phyloP scores from a whole-genome alignment of 2,797 vertebrate genomes.

The Hylomyscus alleni region DNA sequence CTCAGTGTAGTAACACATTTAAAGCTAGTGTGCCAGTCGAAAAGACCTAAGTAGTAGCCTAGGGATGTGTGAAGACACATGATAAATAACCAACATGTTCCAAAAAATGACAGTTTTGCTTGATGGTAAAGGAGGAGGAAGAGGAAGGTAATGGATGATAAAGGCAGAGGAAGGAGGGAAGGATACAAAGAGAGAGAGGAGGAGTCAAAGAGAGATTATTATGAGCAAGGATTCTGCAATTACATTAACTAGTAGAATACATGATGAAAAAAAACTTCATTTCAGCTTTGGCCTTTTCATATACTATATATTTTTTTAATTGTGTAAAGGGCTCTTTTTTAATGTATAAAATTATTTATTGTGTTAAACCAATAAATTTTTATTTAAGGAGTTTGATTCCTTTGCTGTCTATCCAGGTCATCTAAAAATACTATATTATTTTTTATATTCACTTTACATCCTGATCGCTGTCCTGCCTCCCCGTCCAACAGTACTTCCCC shows the following conservation, averaged over 20 bases:
- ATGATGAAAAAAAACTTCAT: slow-evolving; percentile 40
- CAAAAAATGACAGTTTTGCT: slow-evolving; percentile 48
- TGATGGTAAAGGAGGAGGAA: background rate
- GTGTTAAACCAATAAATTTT: background rate
- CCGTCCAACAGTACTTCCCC: background rate
- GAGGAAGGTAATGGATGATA: background rate
- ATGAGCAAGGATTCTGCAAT: background rate
- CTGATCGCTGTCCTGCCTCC: background rate
- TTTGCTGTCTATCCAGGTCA: background rate
- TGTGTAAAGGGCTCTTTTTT: background rate
- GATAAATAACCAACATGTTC: slow-evolving; percentile 59
- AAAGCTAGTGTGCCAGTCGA: slow-evolving; percentile 52
- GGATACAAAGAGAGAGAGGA: background rate
- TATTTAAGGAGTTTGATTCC: background rate
- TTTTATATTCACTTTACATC: background rate
- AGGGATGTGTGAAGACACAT: slow-evolving; percentile 20
- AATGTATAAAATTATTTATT: background rate
- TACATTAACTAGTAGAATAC: slow-evolving; percentile 54
- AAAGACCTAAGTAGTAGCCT: slow-evolving; percentile 18
- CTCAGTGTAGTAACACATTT: slow-evolving; percentile 44
- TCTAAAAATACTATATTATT: background rate
- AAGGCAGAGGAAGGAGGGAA: background rate
- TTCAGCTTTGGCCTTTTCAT: slow-evolving; percentile 32
- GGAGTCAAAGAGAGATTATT: background rate
- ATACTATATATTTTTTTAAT: background rate